Evolutionary conservation across 2,888 invertebrate species (phyloP).

Genomic region (Rotaria sp.): DNA sequence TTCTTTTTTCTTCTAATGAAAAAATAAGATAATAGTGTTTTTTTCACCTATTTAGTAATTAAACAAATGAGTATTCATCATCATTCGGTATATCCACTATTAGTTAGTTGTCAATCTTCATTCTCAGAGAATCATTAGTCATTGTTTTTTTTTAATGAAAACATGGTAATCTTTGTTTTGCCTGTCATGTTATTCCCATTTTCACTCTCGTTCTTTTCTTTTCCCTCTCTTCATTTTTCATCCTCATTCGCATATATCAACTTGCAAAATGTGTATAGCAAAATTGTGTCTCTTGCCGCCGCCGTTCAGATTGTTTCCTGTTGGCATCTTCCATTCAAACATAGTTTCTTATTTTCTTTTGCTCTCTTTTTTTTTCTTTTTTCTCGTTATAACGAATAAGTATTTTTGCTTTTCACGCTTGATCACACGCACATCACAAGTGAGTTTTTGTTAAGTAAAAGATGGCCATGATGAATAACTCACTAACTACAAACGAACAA

Average conservation of each 20-base stretch:
- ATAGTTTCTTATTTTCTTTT: not conserved
- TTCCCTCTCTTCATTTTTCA: not conserved
- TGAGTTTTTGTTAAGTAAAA: not conserved
- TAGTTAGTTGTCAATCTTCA: not conserved
- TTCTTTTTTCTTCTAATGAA: not conserved
- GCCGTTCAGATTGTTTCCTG: conserved; percentile 6
- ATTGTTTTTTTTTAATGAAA: not conserved
- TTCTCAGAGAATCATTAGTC: not conserved
- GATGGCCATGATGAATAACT: not conserved
- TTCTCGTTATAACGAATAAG: not conserved
- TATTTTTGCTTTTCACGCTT: not conserved
- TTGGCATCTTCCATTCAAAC: not conserved
- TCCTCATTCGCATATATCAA: not conserved
- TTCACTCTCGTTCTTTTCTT: not conserved
- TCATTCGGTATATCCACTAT: not conserved
- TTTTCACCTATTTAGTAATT: not conserved
- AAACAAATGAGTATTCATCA: not conserved
- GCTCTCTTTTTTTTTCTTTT: not conserved
- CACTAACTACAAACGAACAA: not conserved
- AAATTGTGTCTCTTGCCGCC: not conserved
- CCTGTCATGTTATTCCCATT: not conserved
- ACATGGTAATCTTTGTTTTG: not conserved
- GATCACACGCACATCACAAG: not conserved
- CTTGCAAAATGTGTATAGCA: not conserved
- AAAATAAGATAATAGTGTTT: not conserved